Conservation (phyloP, 2,888 invertebrate species). For the Odontothrips loti region DNA sequence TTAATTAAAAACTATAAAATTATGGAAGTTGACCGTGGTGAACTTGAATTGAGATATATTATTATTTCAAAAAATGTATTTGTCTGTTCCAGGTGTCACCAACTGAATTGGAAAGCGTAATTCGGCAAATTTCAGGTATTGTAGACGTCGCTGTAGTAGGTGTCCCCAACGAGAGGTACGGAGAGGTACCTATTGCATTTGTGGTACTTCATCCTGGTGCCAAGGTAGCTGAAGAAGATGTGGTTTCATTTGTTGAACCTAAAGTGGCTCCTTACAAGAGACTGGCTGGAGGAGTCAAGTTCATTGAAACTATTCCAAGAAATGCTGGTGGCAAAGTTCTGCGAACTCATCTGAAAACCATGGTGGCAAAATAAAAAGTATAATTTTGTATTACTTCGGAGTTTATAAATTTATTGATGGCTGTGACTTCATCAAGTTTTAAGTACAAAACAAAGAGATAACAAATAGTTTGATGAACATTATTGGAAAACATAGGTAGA, state of each 20-base stretch:
- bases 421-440: background rate
- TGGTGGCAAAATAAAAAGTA: conserved; percentile 36
- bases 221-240: conserved; percentile 54
- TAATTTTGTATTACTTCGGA: conserved; percentile 29
- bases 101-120: conserved; percentile 73
- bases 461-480: background rate
- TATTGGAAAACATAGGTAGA: background rate
- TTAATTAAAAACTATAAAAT: no score
- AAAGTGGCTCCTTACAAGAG: conserved; percentile 49
- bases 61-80: background rate
- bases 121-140: conserved; percentile 66
- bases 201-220: conserved; percentile 59
- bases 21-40: no score
- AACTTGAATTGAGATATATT: background rate
- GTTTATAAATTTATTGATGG: background rate
- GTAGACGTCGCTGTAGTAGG: conserved; percentile 77
- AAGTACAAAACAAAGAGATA: background rate
- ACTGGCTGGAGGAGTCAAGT: conserved; percentile 49
- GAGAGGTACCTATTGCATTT: conserved; percentile 71
- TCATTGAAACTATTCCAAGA: conserved; percentile 46
- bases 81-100: conserved; percentile 65
- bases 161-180: conserved; percentile 63
- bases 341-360: conserved; percentile 46
- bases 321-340: conserved; percentile 43
- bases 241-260: conserved; percentile 55